Base-by-base conservation (phyloP, 2,797 vertebrate genomes). In the Lithobates pipiens region DNA sequence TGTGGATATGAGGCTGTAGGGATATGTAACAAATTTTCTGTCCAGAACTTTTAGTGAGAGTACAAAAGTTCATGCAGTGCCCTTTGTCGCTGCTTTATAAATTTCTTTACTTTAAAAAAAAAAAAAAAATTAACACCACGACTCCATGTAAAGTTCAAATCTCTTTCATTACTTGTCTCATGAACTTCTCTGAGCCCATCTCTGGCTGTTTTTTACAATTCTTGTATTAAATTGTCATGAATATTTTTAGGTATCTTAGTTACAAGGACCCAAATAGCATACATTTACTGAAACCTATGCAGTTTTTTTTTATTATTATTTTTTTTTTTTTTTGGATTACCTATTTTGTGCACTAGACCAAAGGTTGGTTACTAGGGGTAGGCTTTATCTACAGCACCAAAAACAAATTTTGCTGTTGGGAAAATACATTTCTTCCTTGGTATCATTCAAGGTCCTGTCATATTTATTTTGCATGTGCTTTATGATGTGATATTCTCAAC, bases 41-140 rank as follows among this genome's bases (percentile, higher is more conserved):
- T 67, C 85, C 68, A 57, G 54, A 74, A 72, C 39, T 83, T 86
- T 78, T 82, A 82, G 68, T 18, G 10, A 1, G 18, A 78, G 85
- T 78, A 86, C 85, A 86, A 83, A 86, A 86, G 85, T 86, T 86
- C 85, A 78, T 61, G 5, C 42, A 6, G 29, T 86, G 85, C 80
- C 85, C 85, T 82, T 86, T 83, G 34, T 77, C 39, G 80, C 75
- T 73, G 42, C 25, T 77, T 82, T 83, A 88, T 83, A 74, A 68
- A 82, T 83, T 83, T 77, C 71, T 61, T 46, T 46, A 46, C 11
- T 46, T 46, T 2, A 32, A 36, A 36, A 36, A 36, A 46, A 44
- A 46, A 80, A 76, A 81, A 57, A 42, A 77, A 85, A 82, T 68
- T 67, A 82, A 46, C 61, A 73, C 0, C 5, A 5, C 80, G 77